phyloP scores from a whole-genome alignment of 2,797 vertebrate genomes.

The Adelosebastes latens region DNA sequence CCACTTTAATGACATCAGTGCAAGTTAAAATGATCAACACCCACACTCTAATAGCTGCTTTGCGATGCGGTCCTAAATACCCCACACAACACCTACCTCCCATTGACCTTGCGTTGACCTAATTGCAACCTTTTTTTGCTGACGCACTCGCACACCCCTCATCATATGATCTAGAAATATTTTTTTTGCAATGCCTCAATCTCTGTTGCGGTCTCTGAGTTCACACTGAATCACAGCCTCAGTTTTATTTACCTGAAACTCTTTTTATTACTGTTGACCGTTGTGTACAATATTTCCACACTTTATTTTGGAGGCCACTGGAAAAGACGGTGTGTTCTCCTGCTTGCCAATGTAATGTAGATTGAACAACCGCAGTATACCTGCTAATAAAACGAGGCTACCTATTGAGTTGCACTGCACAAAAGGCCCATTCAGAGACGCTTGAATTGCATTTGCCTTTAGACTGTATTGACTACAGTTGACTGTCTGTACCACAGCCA shows the following conservation, averaged over 20 bases:
- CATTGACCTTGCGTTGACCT: conserved; percentile 39
- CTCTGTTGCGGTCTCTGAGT: conserved; percentile 40
- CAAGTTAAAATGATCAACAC: conserved; percentile 56
- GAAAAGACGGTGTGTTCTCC: neutral
- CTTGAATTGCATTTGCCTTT: conserved; percentile 35
- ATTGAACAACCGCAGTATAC: conserved; percentile 28
- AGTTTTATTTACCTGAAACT: neutral
- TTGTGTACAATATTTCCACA: conserved; percentile 6
- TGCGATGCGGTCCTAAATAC: conserved; percentile 36
- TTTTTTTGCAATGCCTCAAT: conserved; percentile 11
- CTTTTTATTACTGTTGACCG: conserved; percentile 5
- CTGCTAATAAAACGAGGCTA: conserved; percentile 46
- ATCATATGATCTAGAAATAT: conserved; percentile 28
- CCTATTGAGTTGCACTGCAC: conserved; percentile 54
- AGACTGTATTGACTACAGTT: conserved; percentile 23
- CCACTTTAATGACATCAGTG: conserved; percentile 47
- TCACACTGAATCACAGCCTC: conserved; percentile 35
- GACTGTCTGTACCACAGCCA: conserved; percentile 22
- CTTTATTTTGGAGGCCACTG: neutral
- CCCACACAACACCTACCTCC: conserved; percentile 45
- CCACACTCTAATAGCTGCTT: conserved; percentile 59
- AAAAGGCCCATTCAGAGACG: conserved; percentile 52
- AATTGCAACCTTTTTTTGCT: conserved; percentile 37
- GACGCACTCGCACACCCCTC: conserved; percentile 5
- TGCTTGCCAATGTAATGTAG: conserved; percentile 17